Base-by-base conservation (phyloP, 2,113 vertebrate genomes). In the Platichthys stellatus region DNA sequence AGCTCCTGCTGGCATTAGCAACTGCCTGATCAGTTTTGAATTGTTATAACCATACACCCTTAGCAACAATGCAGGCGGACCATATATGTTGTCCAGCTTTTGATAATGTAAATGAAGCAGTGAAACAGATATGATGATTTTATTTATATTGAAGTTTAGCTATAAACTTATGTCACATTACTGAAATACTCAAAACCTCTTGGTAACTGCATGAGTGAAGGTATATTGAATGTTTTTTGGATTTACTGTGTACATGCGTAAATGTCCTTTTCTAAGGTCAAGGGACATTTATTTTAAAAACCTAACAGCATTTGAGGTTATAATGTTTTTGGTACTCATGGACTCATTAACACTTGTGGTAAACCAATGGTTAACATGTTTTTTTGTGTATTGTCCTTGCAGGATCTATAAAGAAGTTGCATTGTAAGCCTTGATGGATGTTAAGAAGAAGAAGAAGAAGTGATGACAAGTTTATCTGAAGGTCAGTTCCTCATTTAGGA, bases 401-500 rank as follows among this genome's bases (percentile, higher is more conserved):
- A n/a, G n/a, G 47, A 11, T 61, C 60, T 23, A 20, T 5, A 21
- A 49, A 5, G 7, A 75, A n/a, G 20, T n/a, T 40, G 38, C 18
- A 35, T 31, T 2, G 0, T 67, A 23, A 23, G 59, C 47, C 40
- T 28, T 64, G 1, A 7, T 51, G n/a, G 43, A 6, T n/a, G 14
- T 69, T 45, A n/a, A 62, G n/a, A 78, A 72, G 57, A n/a, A 62
- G n/a, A 78, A 72, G 57, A 78, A 21, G 23, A 67, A 67, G 15
- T 65, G 51, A 78, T 69, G 68, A 74, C 10, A 14, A 24, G 24
- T 45, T 62, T 24, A 12, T 69, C 24, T 78, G 38, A 74, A 8
- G 57, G 57, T 74, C 78, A 66, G 13, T 88, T 90, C 75, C 81
- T 83, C 74, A 71, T 17, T 51, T 0, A 38, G 23, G 11, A 65